These are phyloP conservation scores for Prochilodus magdalenae DNA, from an alignment of 2,113 vertebrate species.

Conservation along the genomic window DNA sequence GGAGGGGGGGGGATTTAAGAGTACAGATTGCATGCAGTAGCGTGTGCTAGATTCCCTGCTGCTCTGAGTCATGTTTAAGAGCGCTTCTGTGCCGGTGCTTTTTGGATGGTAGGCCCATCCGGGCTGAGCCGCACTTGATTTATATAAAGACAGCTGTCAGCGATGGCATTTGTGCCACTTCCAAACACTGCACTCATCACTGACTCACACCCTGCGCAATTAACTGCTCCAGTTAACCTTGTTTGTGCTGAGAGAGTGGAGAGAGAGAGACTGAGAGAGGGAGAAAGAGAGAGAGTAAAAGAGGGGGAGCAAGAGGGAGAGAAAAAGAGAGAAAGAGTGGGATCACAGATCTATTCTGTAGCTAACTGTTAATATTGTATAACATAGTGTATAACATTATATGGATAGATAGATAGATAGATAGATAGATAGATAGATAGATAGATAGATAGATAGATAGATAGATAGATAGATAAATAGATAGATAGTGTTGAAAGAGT, in stretches of 20 bases:
- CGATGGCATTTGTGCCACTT: conserved; percentile 45
- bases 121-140: conserved; percentile 49
- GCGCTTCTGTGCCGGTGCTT: conserved; percentile 36
- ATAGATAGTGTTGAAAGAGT: neutral
- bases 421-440: neutral
- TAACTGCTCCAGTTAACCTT: conserved; percentile 53
- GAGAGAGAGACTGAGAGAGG: neutral
- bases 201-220: conserved; percentile 56
- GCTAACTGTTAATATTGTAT: too few relatives aligned
- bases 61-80: conserved; percentile 51
- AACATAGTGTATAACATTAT: too few relatives aligned
- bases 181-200: conserved; percentile 48
- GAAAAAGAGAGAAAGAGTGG: neutral
- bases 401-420: neutral
- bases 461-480: neutral
- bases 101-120: conserved; percentile 34
- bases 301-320: neutral
- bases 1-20: conserved; percentile 31
- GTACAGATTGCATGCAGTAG: conserved; percentile 39
- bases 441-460: neutral
- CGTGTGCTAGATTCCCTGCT: conserved; percentile 49
- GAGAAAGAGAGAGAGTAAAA: neutral
- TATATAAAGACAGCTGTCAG: conserved; percentile 63
- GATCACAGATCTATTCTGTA: too few relatives aligned
- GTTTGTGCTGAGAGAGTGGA: conserved; percentile 33